Evolutionary conservation across 2,797 vertebrate genomes (phyloP).

Genomic region (Octomys mimax): DNA sequence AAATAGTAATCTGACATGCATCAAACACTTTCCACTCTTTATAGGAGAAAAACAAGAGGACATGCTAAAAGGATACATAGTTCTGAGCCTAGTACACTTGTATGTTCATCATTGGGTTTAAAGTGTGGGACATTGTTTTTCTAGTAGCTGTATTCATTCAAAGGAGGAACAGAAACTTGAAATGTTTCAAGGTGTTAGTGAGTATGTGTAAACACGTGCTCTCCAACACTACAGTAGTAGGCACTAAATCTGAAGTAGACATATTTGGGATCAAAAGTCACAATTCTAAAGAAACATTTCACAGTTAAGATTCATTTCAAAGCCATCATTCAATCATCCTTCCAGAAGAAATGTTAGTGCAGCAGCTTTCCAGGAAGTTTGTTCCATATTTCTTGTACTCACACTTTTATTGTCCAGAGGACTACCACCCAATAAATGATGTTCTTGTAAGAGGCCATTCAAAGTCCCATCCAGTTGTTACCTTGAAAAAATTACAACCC

Average conservation of each 20-base stretch:
- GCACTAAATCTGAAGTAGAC: not conserved
- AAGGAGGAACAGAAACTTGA: not conserved
- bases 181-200: not conserved
- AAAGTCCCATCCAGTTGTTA: accelerated
- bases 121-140: not conserved
- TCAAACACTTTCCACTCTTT: not conserved
- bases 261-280: not conserved
- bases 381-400: not conserved
- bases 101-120: accelerated
- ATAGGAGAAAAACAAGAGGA: not conserved
- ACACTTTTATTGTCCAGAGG: not conserved
- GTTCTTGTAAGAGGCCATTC: accelerated
- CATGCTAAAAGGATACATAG: not conserved
- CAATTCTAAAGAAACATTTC: not conserved
- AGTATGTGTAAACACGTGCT: not conserved
- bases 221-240: not conserved
- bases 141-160: not conserved
- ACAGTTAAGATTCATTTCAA: not conserved
- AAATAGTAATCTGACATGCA: not conserved
- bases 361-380: not conserved
- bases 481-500: not conserved
- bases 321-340: not conserved
- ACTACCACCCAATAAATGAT: not conserved
- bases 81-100: accelerated
- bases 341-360: not conserved